Base-by-base conservation (phyloP, 2,113 vertebrate species). In the Ptyas mucosa region DNA sequence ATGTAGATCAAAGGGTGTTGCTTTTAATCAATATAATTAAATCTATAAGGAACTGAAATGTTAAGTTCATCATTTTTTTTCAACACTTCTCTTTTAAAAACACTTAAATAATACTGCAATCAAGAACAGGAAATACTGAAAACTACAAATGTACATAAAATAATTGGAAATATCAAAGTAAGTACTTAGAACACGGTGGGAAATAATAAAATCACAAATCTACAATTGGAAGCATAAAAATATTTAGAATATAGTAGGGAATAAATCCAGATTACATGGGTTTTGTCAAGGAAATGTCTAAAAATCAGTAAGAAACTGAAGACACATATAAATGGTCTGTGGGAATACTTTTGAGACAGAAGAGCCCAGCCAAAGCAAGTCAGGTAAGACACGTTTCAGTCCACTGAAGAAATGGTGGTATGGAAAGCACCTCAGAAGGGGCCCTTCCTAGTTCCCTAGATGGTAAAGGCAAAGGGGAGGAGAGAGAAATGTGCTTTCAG, bases 21-120 rank as follows among this genome's bases (percentile, higher is more conserved):
- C 12, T 52, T 93, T 89, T 89, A 89, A 89, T 93, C 85, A 52
- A 93, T 46, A 90, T 90, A 51, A 49, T 85, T 64, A 85, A 86
- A n/a, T 81, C 46, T 34, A 64, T 81, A 86, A 92, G 54, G n/a
- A 24, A 81, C 10, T 93, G 75, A 54, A 90, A 90, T 93, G 88
- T 89, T 85, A 85, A 86, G 23, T 43, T 75, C 55, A 53, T 90
- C 29, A 23, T 52, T 75, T 23, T 52, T 85, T 51, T 51, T 43
- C 7, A 81, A 43, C 20, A 81, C 18, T 90, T 93, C 55, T 90
- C 24, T 21, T 93, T 87, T 89, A 87, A 26, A 53, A 90, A 89
- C 29, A 52, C 64, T 14, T 43, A 53, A 86, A 39, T 57, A 89
- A 81, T 52, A 64, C 2, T 24, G 58, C 23, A 93, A 34, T 5